Evolutionary conservation across 2,888 invertebrate genomes (phyloP).

Genomic region (Ophonus ardosiacus): DNA sequence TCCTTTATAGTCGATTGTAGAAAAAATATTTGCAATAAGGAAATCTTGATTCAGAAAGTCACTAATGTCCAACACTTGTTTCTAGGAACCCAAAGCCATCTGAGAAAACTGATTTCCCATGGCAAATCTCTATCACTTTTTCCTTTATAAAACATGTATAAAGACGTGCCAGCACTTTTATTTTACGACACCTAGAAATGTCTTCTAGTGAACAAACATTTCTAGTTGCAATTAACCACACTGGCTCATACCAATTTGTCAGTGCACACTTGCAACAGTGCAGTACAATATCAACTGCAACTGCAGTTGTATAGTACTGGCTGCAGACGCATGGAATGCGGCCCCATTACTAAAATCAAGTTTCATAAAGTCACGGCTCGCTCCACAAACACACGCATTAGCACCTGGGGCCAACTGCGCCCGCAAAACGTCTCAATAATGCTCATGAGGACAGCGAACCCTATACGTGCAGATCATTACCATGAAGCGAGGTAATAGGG

Average conservation of each 20-base stretch:
- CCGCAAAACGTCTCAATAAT: conserved; percentile 49
- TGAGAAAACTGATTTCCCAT: no score
- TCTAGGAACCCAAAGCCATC: no score
- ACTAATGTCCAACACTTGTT: no score
- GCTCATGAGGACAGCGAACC: conserved; percentile 44
- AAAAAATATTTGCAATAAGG: no score
- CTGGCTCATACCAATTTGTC: neutral
- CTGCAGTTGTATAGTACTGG: neutral
- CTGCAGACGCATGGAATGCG: conserved; percentile 71
- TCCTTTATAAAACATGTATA: neutral
- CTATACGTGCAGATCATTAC: conserved; percentile 12
- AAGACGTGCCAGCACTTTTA: neutral
- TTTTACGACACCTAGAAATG: neutral
- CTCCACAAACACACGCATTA: conserved; percentile 73
- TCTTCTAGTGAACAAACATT: neutral
- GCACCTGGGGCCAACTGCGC: conserved; percentile 69
- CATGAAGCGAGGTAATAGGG: neutral
- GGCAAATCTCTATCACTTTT: no score
- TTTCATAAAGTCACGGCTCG: conserved; percentile 73
- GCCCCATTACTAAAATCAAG: conserved; percentile 76
- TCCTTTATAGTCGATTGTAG: no score
- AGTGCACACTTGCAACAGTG: neutral
- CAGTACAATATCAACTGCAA: neutral
- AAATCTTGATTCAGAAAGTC: no score
- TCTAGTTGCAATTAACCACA: neutral